Conservation (phyloP, 2,113 vertebrate genomes). For the Boleophthalmus pectinirostris region DNA sequence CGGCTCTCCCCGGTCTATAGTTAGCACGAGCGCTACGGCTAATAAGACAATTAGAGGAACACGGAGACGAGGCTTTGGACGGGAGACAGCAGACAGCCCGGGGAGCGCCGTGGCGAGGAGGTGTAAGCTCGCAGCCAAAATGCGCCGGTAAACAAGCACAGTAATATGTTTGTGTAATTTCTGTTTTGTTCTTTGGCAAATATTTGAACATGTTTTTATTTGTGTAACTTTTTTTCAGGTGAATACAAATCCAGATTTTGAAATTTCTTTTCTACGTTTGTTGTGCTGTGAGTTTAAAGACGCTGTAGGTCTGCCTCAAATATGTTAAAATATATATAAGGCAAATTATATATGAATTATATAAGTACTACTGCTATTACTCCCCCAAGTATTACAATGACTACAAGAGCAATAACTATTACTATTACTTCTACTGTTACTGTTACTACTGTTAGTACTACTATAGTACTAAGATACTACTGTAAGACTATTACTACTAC, state of each 20-base stretch:
- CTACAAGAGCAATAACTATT: too few species aligned
- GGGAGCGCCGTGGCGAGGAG: conserved; percentile 30
- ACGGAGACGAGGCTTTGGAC: conserved; percentile 42
- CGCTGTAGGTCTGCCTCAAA: too few species aligned
- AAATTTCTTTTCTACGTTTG: too few species aligned
- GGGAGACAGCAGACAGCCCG: conserved; percentile 43
- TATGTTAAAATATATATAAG: too few species aligned
- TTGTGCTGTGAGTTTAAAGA: too few species aligned
- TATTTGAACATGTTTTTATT: conserved; percentile 24
- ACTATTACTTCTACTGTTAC: too few species aligned
- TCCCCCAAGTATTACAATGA: too few species aligned
- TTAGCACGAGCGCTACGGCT: conserved; percentile 29
- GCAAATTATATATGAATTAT: too few species aligned
- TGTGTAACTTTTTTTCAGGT: not conserved
- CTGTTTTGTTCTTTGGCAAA: conserved; percentile 52
- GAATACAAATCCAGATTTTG: not conserved
- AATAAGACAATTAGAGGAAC: conserved; percentile 60
- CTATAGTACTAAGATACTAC: too few species aligned
- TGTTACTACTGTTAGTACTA: too few species aligned
- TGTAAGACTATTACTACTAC: too few species aligned
- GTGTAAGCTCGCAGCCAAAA: conserved; percentile 45
- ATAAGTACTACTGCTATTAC: too few species aligned
- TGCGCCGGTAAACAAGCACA: conserved; percentile 49
- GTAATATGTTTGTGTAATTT: conserved; percentile 22
- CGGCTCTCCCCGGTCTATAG: conserved; percentile 29